A percentile compares a stretch with the other conserved stretches of the same genome.
phyloP scores from a whole-genome alignment of 1,140 invertebrate genomes.

The Oreohelix idahoensis region DNA sequence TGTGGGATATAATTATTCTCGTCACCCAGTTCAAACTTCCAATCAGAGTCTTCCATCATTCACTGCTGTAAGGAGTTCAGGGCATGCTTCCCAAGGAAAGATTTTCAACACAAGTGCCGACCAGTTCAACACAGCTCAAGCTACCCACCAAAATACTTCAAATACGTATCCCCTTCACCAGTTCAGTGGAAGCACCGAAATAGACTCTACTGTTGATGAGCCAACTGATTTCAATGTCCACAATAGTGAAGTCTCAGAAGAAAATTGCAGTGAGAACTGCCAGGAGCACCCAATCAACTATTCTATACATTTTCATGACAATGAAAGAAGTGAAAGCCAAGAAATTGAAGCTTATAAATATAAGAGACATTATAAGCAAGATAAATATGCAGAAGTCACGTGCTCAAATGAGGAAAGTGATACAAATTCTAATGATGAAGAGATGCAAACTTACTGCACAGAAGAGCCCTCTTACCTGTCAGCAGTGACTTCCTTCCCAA shows the following conservation, averaged over 20 bases:
- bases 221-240: constrained; percentile 90
- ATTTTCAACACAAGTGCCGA: neutral
- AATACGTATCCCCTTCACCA: neutral
- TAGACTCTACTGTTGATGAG: constrained; percentile 79
- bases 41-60: constrained; percentile 4
- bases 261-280: constrained; percentile 15
- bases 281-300: constrained; percentile 64
- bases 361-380: constrained; percentile 64
- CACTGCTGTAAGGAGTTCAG: neutral
- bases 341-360: constrained; percentile 34
- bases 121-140: neutral
- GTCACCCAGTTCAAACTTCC: neutral
- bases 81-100: neutral
- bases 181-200: constrained; percentile 75
- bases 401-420: constrained; percentile 60
- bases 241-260: constrained; percentile 79
- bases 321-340: neutral
- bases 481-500: constrained; percentile 89
- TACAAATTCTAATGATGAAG: constrained; percentile 79
- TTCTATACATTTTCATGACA: constrained; percentile 56
- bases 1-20: neutral
- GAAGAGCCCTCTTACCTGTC: constrained; percentile 91
- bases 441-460: constrained; percentile 88
- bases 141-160: constrained; percentile 28
- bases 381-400: constrained; percentile 61